These are phyloP conservation scores for Drosophila teissieri DNA, from an alignment of 1,140 invertebrate genomes.

Conservation along the genomic window DNA sequence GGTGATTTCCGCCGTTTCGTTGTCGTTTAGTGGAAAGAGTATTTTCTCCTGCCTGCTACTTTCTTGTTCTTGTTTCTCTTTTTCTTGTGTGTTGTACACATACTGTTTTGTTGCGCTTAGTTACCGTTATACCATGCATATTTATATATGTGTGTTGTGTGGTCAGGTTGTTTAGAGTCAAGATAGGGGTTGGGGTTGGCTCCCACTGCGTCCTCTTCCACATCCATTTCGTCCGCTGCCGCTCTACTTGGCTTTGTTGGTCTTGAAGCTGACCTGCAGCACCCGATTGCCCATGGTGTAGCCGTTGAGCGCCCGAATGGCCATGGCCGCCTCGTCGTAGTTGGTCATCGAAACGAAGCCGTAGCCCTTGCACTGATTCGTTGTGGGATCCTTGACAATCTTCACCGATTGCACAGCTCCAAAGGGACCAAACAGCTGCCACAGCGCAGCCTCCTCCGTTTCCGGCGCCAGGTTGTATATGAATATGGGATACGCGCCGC, in stretches of 20 bases:
- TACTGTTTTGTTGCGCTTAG: slow-evolving; percentile 77
- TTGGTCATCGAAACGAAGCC: slow-evolving; percentile 99
- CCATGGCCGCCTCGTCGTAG: slow-evolving; percentile 98
- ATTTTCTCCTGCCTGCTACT: slow-evolving; percentile 3
- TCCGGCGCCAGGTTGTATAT: slow-evolving; percentile 99
- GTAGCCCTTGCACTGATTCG: slow-evolving; percentile 99
- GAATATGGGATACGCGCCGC: slow-evolving; percentile 98
- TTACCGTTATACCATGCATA: slow-evolving; percentile 78
- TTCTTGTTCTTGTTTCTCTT: slow-evolving; percentile 23
- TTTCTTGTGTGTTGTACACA: slow-evolving; percentile 69
- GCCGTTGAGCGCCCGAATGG: slow-evolving; percentile 98
- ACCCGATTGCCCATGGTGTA: slow-evolving; percentile 98
- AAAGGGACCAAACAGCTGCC: slow-evolving; percentile 99
- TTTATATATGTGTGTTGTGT: slow-evolving; percentile 71
- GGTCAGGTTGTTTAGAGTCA: slow-evolving; percentile 13
- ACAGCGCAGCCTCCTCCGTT: slow-evolving; percentile 98
- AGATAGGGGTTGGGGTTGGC: background rate
- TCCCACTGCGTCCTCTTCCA: background rate
- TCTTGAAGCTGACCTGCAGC: slow-evolving; percentile 99
- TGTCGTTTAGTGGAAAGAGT: slow-evolving; percentile 31
- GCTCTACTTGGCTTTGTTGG: slow-evolving; percentile 91
- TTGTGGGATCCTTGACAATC: slow-evolving; percentile 98
- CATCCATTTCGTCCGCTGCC: background rate
- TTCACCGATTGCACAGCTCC: slow-evolving; percentile 99
- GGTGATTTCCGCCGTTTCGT: slow-evolving; percentile 47